These are phyloP conservation scores for Synanthedon tipuliformis DNA, from an alignment of 2,888 invertebrate species.

Conservation along the genomic window DNA sequence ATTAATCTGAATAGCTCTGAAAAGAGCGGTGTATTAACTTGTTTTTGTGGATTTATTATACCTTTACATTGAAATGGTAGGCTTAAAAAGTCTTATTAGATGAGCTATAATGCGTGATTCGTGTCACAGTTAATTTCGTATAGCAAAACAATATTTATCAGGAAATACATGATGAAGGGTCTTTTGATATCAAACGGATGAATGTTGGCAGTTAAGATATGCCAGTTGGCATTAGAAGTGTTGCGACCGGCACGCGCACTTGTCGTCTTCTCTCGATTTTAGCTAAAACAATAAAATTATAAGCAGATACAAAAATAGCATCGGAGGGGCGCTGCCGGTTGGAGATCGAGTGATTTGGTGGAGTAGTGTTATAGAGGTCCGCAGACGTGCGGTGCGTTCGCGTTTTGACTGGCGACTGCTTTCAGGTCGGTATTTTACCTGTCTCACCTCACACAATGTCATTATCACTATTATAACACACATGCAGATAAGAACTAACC, in stretches of 20 bases:
- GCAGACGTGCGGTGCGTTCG: conserved; percentile 56
- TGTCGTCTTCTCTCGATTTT: conserved; percentile 57
- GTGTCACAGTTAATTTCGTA: too few relatives aligned
- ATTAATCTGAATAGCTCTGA: too few relatives aligned
- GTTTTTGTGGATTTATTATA: too few relatives aligned
- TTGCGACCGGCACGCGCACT: conserved; percentile 50
- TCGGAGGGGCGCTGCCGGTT: conserved; percentile 25
- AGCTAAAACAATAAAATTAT: conserved; percentile 68
- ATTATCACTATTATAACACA: conserved; percentile 59
- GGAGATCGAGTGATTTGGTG: conserved; percentile 20
- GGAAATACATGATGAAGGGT: neutral
- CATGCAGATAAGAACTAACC: conserved; percentile 42
- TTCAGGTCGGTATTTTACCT: conserved; percentile 56
- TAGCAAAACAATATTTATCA: neutral
- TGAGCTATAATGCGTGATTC: too few relatives aligned
- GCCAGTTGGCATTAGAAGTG: conserved; percentile 50
- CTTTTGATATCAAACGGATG: neutral
- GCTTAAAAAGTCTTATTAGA: too few relatives aligned
- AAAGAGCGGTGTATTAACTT: too few relatives aligned
- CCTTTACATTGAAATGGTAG: too few relatives aligned
- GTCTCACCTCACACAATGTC: conserved; percentile 60
- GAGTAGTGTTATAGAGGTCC: conserved; percentile 49
- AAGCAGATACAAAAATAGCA: conserved; percentile 61
- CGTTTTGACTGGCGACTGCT: conserved; percentile 40
- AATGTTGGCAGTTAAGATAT: conserved; percentile 15